Evolutionary conservation across 2,113 vertebrate species (phyloP), one percentile per base, ranked within the genome.

Genomic region (Forbesichthys agassizii): DNA sequence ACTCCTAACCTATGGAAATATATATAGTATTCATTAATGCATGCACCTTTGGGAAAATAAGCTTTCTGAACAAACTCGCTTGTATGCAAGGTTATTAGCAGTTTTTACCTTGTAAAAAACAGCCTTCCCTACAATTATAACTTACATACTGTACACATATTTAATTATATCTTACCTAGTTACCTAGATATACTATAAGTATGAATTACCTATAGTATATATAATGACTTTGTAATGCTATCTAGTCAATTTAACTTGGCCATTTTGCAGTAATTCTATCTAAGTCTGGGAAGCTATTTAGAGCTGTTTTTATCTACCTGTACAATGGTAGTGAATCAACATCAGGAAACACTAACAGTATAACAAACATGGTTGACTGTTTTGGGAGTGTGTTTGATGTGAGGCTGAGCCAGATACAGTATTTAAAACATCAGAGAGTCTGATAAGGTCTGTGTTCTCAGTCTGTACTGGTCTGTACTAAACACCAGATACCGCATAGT

Each of bases 401-500:
- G 12, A 56, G 67, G 64, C 60, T 60, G 63, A 14, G 64, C 42
- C 33, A 27, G 27, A 27, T 27, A 20, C 42, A 42, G 7, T 16
- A 74, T 33, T 66, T 12, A 64, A 64, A 56, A n/a, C 60, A 58
- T 5, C 52, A 60, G 53, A 54, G 46, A n/a, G 61, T 42, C 64
- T 63, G 76, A 69, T 77, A 74, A 78, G 16, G 73, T 42, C 4
- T 42, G 36, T 42, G 33, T 58, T 63, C 48, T 62, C 78, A 8
- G 18, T 63, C 73, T 65, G 58, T 79, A 66, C 56, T 6, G 61
- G 66, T n/a, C 58, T 0, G 7, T n/a, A 74, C 72, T 64, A 11
- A 58, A 58, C 55, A 71, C 71, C 68, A 78, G 70, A 74, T 58
- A 16, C 61, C 68, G 80, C 78, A 86, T 73, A 84, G 54, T 70